Percentiles rank a stretch among this genome's conserved stretches.
These are phyloP conservation scores for Chloropsis hardwickii DNA, from an alignment of 2,113 vertebrate species.

Conservation along the genomic window DNA sequence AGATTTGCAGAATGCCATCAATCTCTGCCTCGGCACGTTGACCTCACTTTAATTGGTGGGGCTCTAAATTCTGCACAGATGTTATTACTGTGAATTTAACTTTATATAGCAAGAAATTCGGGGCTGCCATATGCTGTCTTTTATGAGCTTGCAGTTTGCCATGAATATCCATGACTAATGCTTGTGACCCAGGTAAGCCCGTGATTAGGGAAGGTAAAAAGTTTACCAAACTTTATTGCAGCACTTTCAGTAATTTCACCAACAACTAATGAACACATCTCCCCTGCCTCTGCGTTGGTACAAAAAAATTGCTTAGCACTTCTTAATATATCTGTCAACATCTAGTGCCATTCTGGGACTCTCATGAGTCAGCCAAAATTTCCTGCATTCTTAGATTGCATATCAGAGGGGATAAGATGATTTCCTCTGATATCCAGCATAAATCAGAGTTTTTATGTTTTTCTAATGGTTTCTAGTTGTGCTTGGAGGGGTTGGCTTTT, in stretches of 20 bases:
- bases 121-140: slow-evolving; percentile 40
- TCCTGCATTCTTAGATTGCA: background rate
- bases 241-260: background rate
- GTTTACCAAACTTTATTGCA: slow-evolving; percentile 31
- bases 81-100: slow-evolving; percentile 51
- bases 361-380: background rate
- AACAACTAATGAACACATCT: background rate
- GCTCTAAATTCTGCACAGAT: slow-evolving; percentile 51
- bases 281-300: background rate
- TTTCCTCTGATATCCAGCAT: background rate
- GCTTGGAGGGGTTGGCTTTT: background rate
- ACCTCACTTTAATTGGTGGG: slow-evolving; percentile 20
- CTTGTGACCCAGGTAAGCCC: slow-evolving; percentile 34
- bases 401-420: background rate
- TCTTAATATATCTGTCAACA: background rate
- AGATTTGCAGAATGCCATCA: slow-evolving; percentile 37
- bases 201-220: slow-evolving; percentile 41
- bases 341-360: background rate
- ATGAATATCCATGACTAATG: slow-evolving; percentile 49
- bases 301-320: background rate
- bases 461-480: background rate
- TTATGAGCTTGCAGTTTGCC: slow-evolving; percentile 38
- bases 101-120: slow-evolving; percentile 40
- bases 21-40: background rate
- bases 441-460: background rate